Base-by-base conservation (phyloP, 2,113 vertebrate species). In the Ophthalmolycus amberensis region DNA sequence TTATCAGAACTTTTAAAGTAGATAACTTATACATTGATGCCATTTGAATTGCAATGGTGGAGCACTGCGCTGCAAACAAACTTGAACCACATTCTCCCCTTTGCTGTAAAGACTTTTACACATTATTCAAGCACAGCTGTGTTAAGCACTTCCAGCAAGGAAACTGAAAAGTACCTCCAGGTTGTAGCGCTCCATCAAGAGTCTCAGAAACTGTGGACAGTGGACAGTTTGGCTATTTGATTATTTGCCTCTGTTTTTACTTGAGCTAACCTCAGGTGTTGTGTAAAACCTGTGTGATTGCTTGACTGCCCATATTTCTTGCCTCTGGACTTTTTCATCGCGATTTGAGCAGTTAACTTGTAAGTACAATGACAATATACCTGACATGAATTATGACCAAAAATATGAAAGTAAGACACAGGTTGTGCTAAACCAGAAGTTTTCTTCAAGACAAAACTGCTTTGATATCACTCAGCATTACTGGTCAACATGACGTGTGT, bases 381-480 rank as follows among this genome's bases (percentile, higher is more conserved):
- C 15, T 29, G 22, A 2, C 44, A 58, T 27, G 2, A 84, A 52
- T 20, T 63, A 50, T 10, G 9, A 9, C 38, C 3, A 42, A 58
- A 38, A 16, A 37, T 16, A 27, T 32, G 1, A 10, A 75, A 38
- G 63, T 25, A 25, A 59, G 22, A 32, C 12, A 46, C 1, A 50
- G 11, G 59, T 66, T 66, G 10, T 4, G 40, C 56, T n/a, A 29
- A 67, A 62, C 3, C 22, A 71, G 25, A 74, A 18, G 10, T 8
- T 0, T 63, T 20, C 32, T 27, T 32, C 0, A 27, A 50, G 6
- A 20, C 16, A 59, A 0, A 6, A n/a, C 25, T 58, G 12, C 37
- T 22, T 69, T 38, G 25, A 32, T 34, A 71, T 60, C 15, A 60
- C 38, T 27, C 40, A 68, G 74, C 27, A 44, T 52, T 0, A 8